phyloP scores from a whole-genome alignment of 1,140 invertebrate species.

The Coptotermes formosanus region DNA sequence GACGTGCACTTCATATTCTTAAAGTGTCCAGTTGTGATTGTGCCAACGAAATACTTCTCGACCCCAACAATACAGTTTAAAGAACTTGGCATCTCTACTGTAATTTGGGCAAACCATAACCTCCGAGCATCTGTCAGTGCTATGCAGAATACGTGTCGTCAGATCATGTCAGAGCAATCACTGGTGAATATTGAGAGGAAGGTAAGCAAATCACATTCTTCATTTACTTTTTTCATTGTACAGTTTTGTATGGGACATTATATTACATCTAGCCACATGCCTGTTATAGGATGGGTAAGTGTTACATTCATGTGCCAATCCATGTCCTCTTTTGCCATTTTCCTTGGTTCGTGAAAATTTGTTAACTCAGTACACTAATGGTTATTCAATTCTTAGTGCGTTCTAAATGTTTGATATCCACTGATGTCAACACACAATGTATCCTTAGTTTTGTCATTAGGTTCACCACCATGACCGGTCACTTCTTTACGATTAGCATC shows the following conservation, averaged over 20 bases:
- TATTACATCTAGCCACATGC: neutral
- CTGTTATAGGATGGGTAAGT: neutral
- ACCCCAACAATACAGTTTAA: slow-evolving; percentile 48
- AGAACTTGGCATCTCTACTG: slow-evolving; percentile 48
- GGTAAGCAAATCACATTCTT: slow-evolving; percentile 38
- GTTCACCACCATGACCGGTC: too few species aligned
- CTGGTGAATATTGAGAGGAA: slow-evolving; percentile 46
- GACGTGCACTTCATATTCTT: neutral
- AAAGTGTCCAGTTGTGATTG: slow-evolving; percentile 51
- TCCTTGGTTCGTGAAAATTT: too few species aligned
- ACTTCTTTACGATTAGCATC: too few species aligned
- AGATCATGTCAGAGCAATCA: slow-evolving; percentile 47
- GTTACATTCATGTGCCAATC: too few species aligned
- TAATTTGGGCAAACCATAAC: slow-evolving; percentile 55
- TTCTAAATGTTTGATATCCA: too few species aligned
- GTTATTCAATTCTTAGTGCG: too few species aligned
- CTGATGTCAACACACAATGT: too few species aligned
- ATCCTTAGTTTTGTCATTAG: too few species aligned
- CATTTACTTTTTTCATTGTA: neutral
- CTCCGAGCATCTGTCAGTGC: slow-evolving; percentile 47
- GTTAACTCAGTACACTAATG: too few species aligned
- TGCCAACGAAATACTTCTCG: slow-evolving; percentile 52
- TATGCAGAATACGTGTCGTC: slow-evolving; percentile 46
- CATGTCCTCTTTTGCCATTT: too few species aligned
- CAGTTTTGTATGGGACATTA: neutral